A percentile compares a stretch with the other conserved stretches of the same genome.
phyloP scores from a whole-genome alignment of 2,113 vertebrate species.

The Patagioenas fasciata region DNA sequence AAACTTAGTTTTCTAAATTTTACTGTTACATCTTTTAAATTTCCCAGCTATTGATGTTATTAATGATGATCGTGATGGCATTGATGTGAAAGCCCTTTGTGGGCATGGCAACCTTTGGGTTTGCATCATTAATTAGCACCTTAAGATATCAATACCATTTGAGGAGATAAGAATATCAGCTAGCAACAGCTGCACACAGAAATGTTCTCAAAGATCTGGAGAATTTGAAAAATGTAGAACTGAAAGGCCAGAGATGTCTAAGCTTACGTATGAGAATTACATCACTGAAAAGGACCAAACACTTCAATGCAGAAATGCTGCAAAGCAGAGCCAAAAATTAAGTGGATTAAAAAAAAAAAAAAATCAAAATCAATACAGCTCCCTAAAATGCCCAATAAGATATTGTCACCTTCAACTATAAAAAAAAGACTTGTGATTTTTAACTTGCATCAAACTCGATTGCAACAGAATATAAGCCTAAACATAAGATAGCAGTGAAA shows the following conservation, averaged over 20 bases:
- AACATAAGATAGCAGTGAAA: background rate
- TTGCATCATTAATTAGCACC: constrained; percentile 73
- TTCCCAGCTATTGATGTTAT: constrained; percentile 68
- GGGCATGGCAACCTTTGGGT: constrained; percentile 58
- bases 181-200: background rate
- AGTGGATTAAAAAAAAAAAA: background rate
- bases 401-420: background rate
- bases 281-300: background rate
- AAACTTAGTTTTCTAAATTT: background rate
- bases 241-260: background rate
- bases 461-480: background rate
- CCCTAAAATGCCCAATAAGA: background rate
- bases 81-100: constrained; percentile 72
- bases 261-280: background rate
- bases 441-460: background rate
- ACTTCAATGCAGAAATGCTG: background rate
- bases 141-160: constrained; percentile 68
- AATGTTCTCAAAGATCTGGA: background rate
- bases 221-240: background rate
- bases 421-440: background rate
- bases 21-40: background rate
- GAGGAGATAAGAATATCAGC: constrained; percentile 52
- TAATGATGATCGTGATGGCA: constrained; percentile 59
- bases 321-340: background rate
- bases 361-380: background rate